phyloP scores from a whole-genome alignment of 2,888 invertebrate genomes.

The Microdon myrmicae region DNA sequence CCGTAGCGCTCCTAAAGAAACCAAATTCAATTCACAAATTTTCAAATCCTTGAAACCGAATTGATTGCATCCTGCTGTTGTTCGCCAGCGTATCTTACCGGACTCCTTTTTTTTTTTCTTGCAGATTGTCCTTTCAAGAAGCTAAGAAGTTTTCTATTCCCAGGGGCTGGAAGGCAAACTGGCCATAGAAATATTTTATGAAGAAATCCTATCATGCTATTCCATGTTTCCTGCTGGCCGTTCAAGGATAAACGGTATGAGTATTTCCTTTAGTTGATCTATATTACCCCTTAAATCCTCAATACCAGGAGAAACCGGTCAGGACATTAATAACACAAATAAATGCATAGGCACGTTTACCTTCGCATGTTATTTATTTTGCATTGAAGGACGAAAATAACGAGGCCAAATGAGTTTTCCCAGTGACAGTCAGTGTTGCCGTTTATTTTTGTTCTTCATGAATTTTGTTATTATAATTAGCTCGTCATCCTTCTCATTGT shows the following conservation, averaged over 20 bases:
- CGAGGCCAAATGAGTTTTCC: too few species aligned
- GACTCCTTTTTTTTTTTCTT: too few species aligned
- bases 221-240: conserved; percentile 8
- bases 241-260: not conserved
- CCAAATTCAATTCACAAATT: conserved; percentile 19
- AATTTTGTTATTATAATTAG: too few species aligned
- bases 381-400: too few species aligned
- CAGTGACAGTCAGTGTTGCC: too few species aligned
- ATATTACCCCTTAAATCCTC: too few species aligned
- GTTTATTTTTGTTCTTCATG: too few species aligned
- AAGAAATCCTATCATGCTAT: conserved; percentile 32
- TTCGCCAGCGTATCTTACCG: conserved; percentile 6
- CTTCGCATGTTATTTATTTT: too few species aligned
- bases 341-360: conserved; percentile 43
- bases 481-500: too few species aligned
- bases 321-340: conserved; percentile 38
- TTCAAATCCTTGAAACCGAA: conserved; percentile 31
- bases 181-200: conserved; percentile 24
- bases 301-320: conserved; percentile 7
- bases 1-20: too few species aligned
- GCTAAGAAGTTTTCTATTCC: conserved; percentile 3
- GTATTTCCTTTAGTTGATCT: too few species aligned
- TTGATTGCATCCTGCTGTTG: conserved; percentile 40
- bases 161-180: not conserved
- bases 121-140: conserved; percentile 3